These are phyloP conservation scores for Crotalus horridus DNA, from an alignment of 2,113 vertebrate genomes.

Conservation along the genomic window DNA sequence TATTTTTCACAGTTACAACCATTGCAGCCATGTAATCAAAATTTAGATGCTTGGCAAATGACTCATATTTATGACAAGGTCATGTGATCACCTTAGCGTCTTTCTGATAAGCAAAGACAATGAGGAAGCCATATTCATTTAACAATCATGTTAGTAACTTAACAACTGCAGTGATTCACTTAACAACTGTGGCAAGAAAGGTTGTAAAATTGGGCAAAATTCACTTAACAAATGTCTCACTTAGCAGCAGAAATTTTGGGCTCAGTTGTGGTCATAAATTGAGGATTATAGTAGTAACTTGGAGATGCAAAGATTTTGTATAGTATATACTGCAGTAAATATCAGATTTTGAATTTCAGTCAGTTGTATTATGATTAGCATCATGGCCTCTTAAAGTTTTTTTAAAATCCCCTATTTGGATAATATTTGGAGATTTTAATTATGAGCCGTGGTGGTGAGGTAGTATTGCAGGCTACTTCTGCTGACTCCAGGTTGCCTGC, in stretches of 20 bases:
- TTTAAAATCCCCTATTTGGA: neutral
- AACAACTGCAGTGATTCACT: neutral
- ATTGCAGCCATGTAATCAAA: neutral
- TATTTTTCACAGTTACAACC: neutral
- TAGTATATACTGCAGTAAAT: neutral
- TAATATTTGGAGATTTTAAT: neutral
- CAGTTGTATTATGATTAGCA: neutral
- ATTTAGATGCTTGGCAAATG: neutral
- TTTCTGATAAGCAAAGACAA: neutral
- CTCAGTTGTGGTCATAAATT: neutral
- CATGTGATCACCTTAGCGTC: neutral
- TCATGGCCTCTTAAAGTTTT: neutral
- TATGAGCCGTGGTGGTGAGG: too few relatives aligned
- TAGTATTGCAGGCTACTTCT: too few relatives aligned
- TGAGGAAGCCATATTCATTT: neutral
- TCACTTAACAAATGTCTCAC: neutral
- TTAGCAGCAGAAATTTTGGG: neutral
- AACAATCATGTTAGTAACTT: neutral
- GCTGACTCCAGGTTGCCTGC: too few relatives aligned
- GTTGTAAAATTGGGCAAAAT: neutral
- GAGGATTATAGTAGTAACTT: neutral
- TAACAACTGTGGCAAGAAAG: neutral
- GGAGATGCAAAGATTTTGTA: neutral
- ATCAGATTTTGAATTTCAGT: neutral
- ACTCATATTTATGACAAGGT: neutral